These are phyloP conservation scores for Pseudorhombus dupliciocellatus DNA, from an alignment of 2,113 vertebrate species.

Conservation along the genomic window DNA sequence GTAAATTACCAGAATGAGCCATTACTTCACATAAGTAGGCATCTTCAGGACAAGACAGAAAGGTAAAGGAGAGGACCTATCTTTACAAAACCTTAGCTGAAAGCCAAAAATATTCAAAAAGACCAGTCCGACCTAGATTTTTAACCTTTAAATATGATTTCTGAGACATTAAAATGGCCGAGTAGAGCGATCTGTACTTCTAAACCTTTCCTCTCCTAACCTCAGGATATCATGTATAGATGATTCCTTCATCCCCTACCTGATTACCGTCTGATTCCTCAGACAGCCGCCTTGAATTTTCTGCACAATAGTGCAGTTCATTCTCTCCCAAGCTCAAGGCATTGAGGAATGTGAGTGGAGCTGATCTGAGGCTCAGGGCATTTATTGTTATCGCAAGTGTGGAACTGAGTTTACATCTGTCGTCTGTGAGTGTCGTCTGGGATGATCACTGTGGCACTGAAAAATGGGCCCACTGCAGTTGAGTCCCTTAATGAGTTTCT, in stretches of 20 bases:
- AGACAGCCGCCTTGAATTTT: neutral
- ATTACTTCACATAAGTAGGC: conserved; percentile 16
- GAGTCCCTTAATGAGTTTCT: neutral
- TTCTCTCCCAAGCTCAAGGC: conserved; percentile 13
- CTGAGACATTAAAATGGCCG: neutral
- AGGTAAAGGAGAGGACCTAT: neutral
- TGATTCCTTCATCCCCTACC: neutral
- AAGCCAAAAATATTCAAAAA: neutral
- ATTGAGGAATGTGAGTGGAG: conserved; percentile 13
- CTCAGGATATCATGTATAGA: neutral
- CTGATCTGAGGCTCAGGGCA: conserved; percentile 29
- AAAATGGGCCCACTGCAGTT: neutral
- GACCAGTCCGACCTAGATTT: neutral
- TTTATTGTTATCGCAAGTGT: neutral
- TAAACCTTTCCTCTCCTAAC: neutral
- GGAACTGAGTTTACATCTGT: neutral
- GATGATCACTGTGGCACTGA: neutral
- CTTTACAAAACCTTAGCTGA: conserved; percentile 1
- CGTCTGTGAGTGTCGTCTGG: neutral
- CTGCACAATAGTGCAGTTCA: neutral
- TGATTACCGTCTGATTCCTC: conserved; percentile 8
- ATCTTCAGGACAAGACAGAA: conserved; percentile 14
- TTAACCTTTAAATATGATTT: neutral
- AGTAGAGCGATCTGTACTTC: neutral
- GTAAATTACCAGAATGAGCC: conserved; percentile 53